phyloP scores from a whole-genome alignment of 2,888 invertebrate genomes.

The Liopterus haemorrhoidalis region DNA sequence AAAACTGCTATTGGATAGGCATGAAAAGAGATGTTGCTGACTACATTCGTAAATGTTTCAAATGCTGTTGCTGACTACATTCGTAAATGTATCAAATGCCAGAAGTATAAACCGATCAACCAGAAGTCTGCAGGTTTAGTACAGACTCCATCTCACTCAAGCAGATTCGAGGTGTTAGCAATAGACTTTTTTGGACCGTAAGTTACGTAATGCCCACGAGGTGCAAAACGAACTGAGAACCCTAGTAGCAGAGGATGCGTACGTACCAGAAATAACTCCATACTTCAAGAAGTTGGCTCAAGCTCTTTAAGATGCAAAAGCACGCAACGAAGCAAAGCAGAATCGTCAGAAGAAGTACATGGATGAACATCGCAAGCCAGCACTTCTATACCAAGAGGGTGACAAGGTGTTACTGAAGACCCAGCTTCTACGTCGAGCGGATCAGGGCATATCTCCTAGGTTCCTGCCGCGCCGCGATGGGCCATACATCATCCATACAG shows the following conservation, averaged over 20 bases:
- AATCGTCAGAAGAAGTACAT: no score
- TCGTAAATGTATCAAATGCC: background rate
- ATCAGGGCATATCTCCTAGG: conserved; percentile 12
- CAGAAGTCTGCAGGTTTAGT: background rate
- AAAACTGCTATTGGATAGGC: background rate
- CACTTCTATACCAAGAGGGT: no score
- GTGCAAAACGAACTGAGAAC: no score
- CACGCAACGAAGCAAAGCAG: no score
- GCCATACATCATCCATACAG: no score
- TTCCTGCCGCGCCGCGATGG: conserved; percentile 10
- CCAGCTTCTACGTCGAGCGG: conserved; percentile 9
- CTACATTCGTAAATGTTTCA: background rate
- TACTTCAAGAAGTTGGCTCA: no score
- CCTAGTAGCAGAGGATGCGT: no score
- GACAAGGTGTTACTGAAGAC: no score
- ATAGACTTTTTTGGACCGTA: conserved; percentile 33
- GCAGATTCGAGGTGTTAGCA: conserved; percentile 27
- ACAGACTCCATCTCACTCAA: background rate
- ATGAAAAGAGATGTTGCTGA: background rate
- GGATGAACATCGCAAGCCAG: no score
- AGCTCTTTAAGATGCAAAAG: no score
- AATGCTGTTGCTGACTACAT: conserved; percentile 3
- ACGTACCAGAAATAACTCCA: no score
- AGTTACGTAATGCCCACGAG: no score
- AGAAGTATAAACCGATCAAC: conserved; percentile 1